Evolutionary conservation across 2,888 invertebrate species (phyloP).

Genomic region (Pachliopta kotzebuea): DNA sequence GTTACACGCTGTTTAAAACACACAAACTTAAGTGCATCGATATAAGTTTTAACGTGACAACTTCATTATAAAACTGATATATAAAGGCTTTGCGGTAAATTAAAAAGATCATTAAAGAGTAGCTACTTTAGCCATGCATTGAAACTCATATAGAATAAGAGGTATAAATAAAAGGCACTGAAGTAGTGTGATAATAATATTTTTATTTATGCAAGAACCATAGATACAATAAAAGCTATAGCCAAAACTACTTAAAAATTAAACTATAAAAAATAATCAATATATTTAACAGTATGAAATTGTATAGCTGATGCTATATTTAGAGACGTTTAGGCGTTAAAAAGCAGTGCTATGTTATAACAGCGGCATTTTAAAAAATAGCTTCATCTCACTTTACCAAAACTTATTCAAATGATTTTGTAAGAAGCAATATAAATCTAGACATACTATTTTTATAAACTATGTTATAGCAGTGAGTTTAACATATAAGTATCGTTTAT

Average conservation of each 20-base stretch:
- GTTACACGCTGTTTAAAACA: constrained; percentile 4
- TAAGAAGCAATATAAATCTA: constrained; percentile 9
- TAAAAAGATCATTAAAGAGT: constrained; percentile 12
- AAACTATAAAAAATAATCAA: neutral
- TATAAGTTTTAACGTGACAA: too few relatives aligned
- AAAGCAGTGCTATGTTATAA: constrained; percentile 54
- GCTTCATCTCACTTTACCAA: constrained; percentile 4
- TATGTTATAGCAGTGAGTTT: too few relatives aligned
- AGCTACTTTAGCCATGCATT: constrained; percentile 33
- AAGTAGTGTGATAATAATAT: constrained; percentile 44
- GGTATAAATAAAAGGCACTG: constrained; percentile 49
- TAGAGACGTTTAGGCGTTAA: constrained; percentile 50
- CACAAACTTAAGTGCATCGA: constrained; percentile 24
- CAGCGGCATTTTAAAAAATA: too few relatives aligned
- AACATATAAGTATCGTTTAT: too few relatives aligned
- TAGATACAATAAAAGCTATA: constrained; percentile 38
- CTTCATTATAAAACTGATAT: neutral
- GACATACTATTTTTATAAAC: too few relatives aligned
- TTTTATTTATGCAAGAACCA: constrained; percentile 46
- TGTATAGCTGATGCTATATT: neutral
- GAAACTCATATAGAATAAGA: constrained; percentile 27
- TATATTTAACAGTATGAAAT: neutral
- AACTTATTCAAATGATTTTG: constrained; percentile 21
- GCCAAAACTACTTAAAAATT: constrained; percentile 33
- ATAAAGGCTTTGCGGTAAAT: neutral